Percentiles rank a stretch among this genome's conserved stretches.
Conservation (phyloP, 1,140 invertebrate genomes). For the Drosophila albomicans region DNA sequence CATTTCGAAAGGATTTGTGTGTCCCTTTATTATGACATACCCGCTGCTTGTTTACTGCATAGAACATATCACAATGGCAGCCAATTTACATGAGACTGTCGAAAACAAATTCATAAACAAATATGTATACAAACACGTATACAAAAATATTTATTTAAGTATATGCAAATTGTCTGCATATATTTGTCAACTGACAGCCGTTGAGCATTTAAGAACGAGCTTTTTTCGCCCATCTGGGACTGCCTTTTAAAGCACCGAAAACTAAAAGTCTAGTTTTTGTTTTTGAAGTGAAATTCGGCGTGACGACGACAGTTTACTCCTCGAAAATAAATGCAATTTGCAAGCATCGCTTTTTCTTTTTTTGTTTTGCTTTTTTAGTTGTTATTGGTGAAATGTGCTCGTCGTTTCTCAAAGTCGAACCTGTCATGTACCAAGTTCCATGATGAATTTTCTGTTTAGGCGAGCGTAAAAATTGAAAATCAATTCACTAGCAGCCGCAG, state of each 20-base stretch:
- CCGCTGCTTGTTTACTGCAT: neutral
- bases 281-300: neutral
- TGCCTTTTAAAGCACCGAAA: slow-evolving; percentile 6
- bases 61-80: slow-evolving; percentile 25
- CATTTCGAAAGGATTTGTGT: neutral
- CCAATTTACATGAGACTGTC: slow-evolving; percentile 48
- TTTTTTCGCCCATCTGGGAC: neutral
- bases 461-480: slow-evolving; percentile 76
- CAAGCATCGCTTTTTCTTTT: neutral
- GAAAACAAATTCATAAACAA: slow-evolving; percentile 59
- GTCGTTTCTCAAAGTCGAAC: slow-evolving; percentile 17
- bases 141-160: slow-evolving; percentile 26
- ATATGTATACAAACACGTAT: slow-evolving; percentile 3
- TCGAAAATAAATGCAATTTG: slow-evolving; percentile 35
- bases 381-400: slow-evolving; percentile 17
- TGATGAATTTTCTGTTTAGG: slow-evolving; percentile 71
- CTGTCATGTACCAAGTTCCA: slow-evolving; percentile 34
- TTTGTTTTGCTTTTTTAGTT: neutral
- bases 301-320: neutral
- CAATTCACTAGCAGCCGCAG: slow-evolving; percentile 56
- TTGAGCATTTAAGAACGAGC: neutral
- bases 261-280: slow-evolving; percentile 11
- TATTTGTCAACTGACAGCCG: slow-evolving; percentile 42
- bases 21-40: neutral
- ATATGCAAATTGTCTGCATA: slow-evolving; percentile 60